Evolutionary conservation across 2,113 vertebrate species (phyloP).

Genomic region (Misgurnus anguillicaudatus): DNA sequence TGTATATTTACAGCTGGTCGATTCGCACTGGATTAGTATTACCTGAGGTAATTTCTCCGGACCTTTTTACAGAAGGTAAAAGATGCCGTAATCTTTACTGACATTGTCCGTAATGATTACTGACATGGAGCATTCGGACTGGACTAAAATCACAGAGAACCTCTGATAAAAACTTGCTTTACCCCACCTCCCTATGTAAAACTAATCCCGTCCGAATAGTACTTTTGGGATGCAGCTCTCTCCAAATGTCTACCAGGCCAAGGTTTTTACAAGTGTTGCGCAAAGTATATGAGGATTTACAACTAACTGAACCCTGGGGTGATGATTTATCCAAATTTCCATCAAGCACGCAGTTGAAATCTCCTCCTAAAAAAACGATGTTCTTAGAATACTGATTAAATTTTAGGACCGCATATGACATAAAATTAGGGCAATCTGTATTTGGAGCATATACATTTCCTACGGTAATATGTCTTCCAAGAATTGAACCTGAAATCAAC

Average conservation of each 20-base stretch:
- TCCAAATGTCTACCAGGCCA: background rate
- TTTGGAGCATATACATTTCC: background rate
- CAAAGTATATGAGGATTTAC: background rate
- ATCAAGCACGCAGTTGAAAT: background rate
- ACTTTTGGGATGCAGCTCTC: background rate
- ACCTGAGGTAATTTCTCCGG: too few species aligned
- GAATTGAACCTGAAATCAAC: background rate
- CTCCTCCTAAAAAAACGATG: background rate
- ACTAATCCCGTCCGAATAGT: too few species aligned
- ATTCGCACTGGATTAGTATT: too few species aligned
- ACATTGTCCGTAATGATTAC: too few species aligned
- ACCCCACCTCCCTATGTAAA: too few species aligned
- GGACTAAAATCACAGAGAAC: too few species aligned
- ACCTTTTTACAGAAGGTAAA: too few species aligned
- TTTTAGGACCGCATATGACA: background rate
- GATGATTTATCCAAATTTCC: background rate
- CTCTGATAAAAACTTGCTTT: too few species aligned
- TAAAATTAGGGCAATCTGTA: background rate
- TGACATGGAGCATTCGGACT: too few species aligned
- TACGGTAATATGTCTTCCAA: background rate
- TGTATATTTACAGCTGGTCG: too few species aligned
- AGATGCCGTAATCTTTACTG: too few species aligned
- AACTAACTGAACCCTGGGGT: background rate
- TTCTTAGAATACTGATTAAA: background rate
- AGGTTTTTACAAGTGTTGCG: background rate